A percentile compares a stretch with the other conserved stretches of the same genome.
These are phyloP conservation scores for Cyaniris semiargus DNA, from an alignment of 2,888 invertebrate genomes.

Conservation along the genomic window DNA sequence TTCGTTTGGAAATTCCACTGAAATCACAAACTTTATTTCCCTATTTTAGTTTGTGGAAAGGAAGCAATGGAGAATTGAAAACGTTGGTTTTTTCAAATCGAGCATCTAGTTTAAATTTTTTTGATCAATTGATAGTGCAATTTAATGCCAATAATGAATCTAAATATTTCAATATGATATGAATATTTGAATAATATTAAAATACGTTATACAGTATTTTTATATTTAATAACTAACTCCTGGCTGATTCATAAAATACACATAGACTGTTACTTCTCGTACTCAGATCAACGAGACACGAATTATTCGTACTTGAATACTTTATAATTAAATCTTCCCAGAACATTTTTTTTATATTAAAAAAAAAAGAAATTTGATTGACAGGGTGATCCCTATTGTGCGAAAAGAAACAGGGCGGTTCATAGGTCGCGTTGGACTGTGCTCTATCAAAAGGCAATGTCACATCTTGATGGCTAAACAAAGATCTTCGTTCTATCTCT, in stretches of 20 bases:
- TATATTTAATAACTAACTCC: too few species aligned
- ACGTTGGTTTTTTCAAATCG: slow-evolving; percentile 22
- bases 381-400: slow-evolving; percentile 41
- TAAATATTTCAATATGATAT: background rate
- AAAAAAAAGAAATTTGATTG: slow-evolving; percentile 44
- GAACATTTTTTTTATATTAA: slow-evolving; percentile 21
- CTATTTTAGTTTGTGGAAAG: slow-evolving; percentile 34
- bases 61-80: slow-evolving; percentile 32
- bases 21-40: slow-evolving; percentile 33
- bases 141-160: background rate
- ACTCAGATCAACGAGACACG: background rate
- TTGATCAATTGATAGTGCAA: background rate
- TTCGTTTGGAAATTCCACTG: slow-evolving; percentile 33
- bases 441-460: slow-evolving; percentile 36
- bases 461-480: slow-evolving; percentile 46
- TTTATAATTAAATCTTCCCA: slow-evolving; percentile 32
- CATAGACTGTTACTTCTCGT: background rate
- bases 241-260: background rate
- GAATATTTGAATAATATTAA: too few species aligned
- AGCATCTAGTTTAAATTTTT: slow-evolving; percentile 14
- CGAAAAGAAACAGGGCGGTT: slow-evolving; percentile 44
- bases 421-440: slow-evolving; percentile 43
- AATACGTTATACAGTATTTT: too few species aligned
- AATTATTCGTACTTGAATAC: slow-evolving; percentile 24
- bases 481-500: slow-evolving; percentile 41